Percentiles rank a stretch among this genome's conserved stretches.
phyloP scores from a whole-genome alignment of 2,797 vertebrate species.

The Gorsachius magnificus region DNA sequence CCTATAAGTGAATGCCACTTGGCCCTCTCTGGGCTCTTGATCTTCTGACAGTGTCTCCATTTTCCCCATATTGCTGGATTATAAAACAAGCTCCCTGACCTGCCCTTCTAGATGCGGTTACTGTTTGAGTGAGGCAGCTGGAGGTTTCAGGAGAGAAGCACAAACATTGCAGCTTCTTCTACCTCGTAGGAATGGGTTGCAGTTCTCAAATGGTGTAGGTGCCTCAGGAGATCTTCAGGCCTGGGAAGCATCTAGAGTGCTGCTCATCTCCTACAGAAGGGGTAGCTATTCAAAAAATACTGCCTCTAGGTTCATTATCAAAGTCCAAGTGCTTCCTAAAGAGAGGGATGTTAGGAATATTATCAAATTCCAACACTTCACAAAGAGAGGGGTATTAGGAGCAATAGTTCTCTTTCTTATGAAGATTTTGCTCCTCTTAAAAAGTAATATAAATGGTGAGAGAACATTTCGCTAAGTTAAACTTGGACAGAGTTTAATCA shows the following conservation, averaged over 20 bases:
- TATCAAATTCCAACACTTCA: not conserved
- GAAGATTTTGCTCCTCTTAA: not conserved
- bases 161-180: not conserved
- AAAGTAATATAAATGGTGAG: not conserved
- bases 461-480: not conserved
- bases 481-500: not conserved
- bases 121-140: not conserved
- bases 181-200: not conserved
- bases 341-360: not conserved
- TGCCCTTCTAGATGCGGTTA: accelerated
- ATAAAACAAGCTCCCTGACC: not conserved
- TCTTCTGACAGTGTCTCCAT: not conserved
- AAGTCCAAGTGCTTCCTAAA: not conserved
- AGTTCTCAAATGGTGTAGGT: not conserved
- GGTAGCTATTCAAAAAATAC: not conserved
- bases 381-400: not conserved
- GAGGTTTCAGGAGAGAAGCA: not conserved
- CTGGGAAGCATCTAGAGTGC: not conserved
- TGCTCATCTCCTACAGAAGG: not conserved
- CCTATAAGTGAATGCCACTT: not conserved
- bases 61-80: not conserved
- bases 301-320: not conserved
- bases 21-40: not conserved
- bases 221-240: not conserved
- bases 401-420: not conserved